These are phyloP conservation scores for Augochlora pura DNA, from an alignment of 1,140 invertebrate species.

Conservation along the genomic window DNA sequence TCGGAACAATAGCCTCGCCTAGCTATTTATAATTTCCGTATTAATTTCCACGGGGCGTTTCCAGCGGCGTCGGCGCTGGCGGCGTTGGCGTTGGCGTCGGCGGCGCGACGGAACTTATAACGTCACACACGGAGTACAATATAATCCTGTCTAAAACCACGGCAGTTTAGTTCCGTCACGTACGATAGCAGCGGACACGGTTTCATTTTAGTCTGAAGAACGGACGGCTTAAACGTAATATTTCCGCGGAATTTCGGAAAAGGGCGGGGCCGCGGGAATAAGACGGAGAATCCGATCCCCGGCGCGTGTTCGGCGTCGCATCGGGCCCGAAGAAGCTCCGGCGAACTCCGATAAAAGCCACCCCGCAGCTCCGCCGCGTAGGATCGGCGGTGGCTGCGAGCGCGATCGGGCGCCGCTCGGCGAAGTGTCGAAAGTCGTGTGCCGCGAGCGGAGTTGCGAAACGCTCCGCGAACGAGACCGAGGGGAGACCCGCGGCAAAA, in stretches of 20 bases:
- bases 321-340: conserved; percentile 26
- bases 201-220: background rate
- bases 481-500: no score
- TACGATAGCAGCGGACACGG: background rate
- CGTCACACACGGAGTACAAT: background rate
- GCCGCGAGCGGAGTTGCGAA: no score
- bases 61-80: no score
- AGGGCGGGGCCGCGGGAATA: background rate
- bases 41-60: no score
- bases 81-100: no score
- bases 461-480: no score
- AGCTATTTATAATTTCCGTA: no score
- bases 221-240: background rate
- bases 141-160: background rate
- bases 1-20: no score
- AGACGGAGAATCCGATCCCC: background rate
- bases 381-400: no score
- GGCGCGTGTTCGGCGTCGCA: background rate
- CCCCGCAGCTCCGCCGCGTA: background rate
- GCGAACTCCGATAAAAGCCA: conserved; percentile 14
- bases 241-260: conserved; percentile 7
- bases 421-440: no score
- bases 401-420: no score
- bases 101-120: background rate
- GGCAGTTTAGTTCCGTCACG: background rate